Evolutionary conservation across 2,113 vertebrate genomes (phyloP).

Genomic region (Brachypteracias leptosomus): DNA sequence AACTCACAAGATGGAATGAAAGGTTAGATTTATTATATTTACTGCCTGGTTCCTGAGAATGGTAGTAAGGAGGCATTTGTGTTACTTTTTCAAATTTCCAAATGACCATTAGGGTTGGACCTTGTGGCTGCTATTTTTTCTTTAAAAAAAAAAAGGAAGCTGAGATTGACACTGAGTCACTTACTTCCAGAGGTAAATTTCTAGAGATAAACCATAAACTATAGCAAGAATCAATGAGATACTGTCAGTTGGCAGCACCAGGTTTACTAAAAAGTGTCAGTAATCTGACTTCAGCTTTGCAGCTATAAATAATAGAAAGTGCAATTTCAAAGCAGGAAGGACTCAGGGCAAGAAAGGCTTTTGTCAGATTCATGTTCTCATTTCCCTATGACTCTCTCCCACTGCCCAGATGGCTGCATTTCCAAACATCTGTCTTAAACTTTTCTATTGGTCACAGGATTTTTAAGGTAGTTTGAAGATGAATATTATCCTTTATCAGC

Average conservation of each 20-base stretch:
- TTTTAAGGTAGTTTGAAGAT: not conserved
- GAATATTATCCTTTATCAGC: not conserved
- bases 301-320: not conserved
- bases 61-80: not conserved
- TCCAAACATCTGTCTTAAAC: not conserved
- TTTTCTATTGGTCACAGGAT: not conserved
- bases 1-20: not conserved
- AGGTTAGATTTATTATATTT: constrained; percentile 7
- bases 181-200: not conserved
- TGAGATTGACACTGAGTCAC: not conserved
- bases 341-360: not conserved
- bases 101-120: not conserved
- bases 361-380: not conserved
- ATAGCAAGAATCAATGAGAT: not conserved
- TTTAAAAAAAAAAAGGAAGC: not conserved
- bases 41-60: not conserved
- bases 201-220: not conserved
- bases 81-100: not conserved
- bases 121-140: not conserved
- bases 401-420: not conserved
- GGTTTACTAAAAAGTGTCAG: not conserved
- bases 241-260: not conserved
- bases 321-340: not conserved
- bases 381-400: not conserved
- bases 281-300: not conserved